phyloP scores from a whole-genome alignment of 1,140 invertebrate genomes.

The Drosophila gunungcola region DNA sequence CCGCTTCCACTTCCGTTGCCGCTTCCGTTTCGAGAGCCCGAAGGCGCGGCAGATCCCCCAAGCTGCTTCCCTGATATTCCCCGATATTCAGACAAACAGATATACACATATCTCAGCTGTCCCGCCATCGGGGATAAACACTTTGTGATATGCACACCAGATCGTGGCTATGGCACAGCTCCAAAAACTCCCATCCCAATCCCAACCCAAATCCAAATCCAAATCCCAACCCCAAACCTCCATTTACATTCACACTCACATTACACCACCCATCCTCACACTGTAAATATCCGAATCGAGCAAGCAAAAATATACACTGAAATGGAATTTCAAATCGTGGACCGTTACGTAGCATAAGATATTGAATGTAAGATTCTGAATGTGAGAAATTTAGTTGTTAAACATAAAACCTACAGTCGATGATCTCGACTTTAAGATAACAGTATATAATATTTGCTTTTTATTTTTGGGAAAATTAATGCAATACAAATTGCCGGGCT shows the following conservation, averaged over 20 bases:
- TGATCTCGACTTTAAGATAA: constrained; percentile 33
- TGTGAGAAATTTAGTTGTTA: constrained; percentile 52
- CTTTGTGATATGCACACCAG: constrained; percentile 64
- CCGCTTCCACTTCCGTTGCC: constrained; percentile 1
- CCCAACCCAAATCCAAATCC: neutral
- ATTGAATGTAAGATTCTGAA: constrained; percentile 49
- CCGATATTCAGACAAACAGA: neutral
- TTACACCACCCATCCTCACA: constrained; percentile 10
- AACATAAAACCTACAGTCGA: constrained; percentile 28
- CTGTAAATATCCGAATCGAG: constrained; percentile 50
- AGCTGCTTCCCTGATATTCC: constrained; percentile 12
- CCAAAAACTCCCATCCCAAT: neutral
- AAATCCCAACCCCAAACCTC: neutral
- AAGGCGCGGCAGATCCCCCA: constrained; percentile 42
- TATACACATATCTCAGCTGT: neutral
- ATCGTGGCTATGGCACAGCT: constrained; percentile 31
- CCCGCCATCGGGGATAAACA: constrained; percentile 50
- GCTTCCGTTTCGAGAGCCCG: constrained; percentile 23
- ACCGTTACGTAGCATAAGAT: constrained; percentile 43
- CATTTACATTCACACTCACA: neutral
- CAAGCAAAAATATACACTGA: constrained; percentile 16
- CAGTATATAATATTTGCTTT: neutral
- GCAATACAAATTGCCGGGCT: neutral
- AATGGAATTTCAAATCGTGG: constrained; percentile 52
- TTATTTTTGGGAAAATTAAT: neutral